Conservation (phyloP, 2,888 invertebrate genomes). For the Scrobipalpa costella region DNA sequence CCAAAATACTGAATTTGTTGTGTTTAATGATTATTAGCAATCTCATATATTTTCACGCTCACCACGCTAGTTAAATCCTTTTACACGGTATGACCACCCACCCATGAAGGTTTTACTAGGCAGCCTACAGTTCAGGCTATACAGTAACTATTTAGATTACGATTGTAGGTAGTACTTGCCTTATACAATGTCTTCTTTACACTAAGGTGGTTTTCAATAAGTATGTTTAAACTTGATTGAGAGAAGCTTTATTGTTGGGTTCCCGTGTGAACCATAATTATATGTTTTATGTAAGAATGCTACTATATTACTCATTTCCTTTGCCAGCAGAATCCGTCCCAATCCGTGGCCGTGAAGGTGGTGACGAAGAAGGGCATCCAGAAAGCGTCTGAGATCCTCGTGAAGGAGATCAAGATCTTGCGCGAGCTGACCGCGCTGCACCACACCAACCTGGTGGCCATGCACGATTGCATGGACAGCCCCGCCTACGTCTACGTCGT, state of each 20-base stretch:
- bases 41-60: neutral
- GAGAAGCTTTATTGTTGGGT: no score
- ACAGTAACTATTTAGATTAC: neutral
- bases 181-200: no score
- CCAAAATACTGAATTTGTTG: neutral
- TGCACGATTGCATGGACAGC: constrained; percentile 98
- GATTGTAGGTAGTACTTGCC: no score
- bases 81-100: neutral
- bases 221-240: no score
- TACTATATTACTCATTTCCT: constrained; percentile 23
- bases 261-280: no score
- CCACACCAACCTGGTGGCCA: constrained; percentile 98
- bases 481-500: constrained; percentile 97
- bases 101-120: neutral
- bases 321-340: constrained; percentile 86
- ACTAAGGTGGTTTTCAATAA: no score
- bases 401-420: constrained; percentile 99
- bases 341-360: constrained; percentile 97
- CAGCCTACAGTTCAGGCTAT: neutral
- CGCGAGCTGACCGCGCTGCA: constrained; percentile 98
- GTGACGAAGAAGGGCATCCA: constrained; percentile 98
- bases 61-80: neutral
- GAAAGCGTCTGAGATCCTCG: constrained; percentile 97
- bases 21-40: neutral
- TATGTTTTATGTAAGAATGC: neutral